Percentiles rank a stretch among this genome's conserved stretches.
Conservation (phyloP, 1,140 invertebrate species). For the Gonatopus flavifemur region DNA sequence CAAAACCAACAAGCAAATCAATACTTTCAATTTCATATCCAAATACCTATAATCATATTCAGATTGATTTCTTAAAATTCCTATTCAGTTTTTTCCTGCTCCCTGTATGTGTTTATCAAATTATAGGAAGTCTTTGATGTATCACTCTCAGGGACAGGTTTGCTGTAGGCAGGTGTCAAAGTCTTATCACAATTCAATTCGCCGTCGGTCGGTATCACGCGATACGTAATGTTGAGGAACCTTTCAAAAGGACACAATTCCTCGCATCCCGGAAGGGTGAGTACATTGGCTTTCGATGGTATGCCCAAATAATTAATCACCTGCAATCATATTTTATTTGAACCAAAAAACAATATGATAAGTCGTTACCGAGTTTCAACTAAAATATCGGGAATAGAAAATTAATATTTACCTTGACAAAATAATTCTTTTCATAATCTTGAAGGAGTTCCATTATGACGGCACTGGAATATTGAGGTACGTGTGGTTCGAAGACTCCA, state of each 20-base stretch:
- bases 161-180: not conserved
- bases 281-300: constrained; percentile 49
- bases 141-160: too few species aligned
- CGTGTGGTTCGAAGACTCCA: constrained; percentile 63
- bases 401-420: constrained; percentile 53
- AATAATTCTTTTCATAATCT: constrained; percentile 43
- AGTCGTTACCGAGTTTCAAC: not conserved
- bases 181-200: constrained; percentile 30
- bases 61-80: too few species aligned
- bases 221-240: constrained; percentile 13
- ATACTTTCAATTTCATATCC: too few species aligned
- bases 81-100: too few species aligned
- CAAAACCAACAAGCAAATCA: too few species aligned
- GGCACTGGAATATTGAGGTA: constrained; percentile 60
- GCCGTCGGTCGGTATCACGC: constrained; percentile 22
- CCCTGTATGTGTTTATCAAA: too few species aligned
- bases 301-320: constrained; percentile 58
- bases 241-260: constrained; percentile 59
- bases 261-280: constrained; percentile 63
- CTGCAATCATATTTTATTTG: constrained; percentile 9
- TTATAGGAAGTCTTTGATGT: too few species aligned
- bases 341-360: not conserved
- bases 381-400: not conserved
- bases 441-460: constrained; percentile 44
- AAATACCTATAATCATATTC: too few species aligned